Evolutionary conservation across 2,113 vertebrate species (phyloP).

Genomic region (Pituophis catenifer): DNA sequence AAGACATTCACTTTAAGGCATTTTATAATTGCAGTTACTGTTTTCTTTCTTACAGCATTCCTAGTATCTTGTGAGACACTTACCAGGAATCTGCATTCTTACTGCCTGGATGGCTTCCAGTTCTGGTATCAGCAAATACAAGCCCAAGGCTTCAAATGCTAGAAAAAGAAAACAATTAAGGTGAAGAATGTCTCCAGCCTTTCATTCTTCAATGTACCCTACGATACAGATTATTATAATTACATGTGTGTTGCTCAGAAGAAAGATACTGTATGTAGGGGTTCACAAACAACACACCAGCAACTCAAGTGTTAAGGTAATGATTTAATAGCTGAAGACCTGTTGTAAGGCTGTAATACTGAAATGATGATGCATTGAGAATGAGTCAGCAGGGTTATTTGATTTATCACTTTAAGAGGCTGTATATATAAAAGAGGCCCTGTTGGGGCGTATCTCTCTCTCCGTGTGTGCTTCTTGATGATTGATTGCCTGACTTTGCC

Average conservation of each 20-base stretch:
- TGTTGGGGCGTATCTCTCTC: too few relatives aligned
- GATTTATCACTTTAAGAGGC: too few relatives aligned
- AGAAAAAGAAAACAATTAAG: not conserved
- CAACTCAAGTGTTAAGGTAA: too few relatives aligned
- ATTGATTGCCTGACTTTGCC: too few relatives aligned
- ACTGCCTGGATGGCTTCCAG: not conserved
- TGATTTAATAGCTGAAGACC: too few relatives aligned
- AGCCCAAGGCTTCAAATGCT: not conserved
- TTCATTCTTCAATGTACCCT: not conserved
- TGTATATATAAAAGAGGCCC: too few relatives aligned
- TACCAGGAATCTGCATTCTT: not conserved
- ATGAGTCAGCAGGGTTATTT: too few relatives aligned
- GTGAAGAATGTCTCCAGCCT: not conserved
- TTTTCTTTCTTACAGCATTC: not conserved
- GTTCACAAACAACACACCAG: not conserved
- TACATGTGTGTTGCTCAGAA: not conserved
- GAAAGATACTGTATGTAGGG: not conserved
- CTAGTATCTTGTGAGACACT: not conserved
- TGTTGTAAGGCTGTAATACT: too few relatives aligned
- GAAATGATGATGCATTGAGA: too few relatives aligned
- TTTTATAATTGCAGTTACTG: not conserved
- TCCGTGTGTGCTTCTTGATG: too few relatives aligned
- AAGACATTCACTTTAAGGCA: not conserved
- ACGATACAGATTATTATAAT: not conserved
- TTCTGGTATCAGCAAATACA: not conserved